phyloP scores from a whole-genome alignment of 2,888 invertebrate species.

The Cylloceria caligata region DNA sequence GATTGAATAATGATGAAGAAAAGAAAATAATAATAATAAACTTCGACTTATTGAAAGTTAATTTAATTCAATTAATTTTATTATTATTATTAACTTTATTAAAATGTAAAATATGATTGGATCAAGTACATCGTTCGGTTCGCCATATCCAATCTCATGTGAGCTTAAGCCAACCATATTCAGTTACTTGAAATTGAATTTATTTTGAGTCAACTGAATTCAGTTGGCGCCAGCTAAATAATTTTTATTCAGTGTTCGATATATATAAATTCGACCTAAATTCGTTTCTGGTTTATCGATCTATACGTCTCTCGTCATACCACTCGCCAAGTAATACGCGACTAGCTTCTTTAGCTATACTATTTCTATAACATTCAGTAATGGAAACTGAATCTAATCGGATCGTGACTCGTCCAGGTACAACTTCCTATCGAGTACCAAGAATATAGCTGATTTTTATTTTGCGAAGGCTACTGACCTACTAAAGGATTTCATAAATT shows the following conservation, averaged over 20 bases:
- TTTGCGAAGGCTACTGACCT: constrained; percentile 11
- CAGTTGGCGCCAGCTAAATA: no score
- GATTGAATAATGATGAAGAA: neutral
- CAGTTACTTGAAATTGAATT: no score
- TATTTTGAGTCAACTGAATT: no score
- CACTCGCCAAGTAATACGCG: neutral
- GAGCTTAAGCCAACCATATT: no score
- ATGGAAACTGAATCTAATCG: neutral
- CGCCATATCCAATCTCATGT: no score
- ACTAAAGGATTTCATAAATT: constrained; percentile 7
- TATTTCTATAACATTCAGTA: constrained; percentile 1
- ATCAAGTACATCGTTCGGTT: no score
- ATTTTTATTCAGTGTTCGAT: neutral
- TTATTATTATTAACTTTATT: no score
- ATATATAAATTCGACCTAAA: constrained; percentile 18
- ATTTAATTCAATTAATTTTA: no score
- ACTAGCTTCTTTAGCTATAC: constrained; percentile 5
- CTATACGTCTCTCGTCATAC: constrained; percentile 12
- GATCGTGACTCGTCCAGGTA: constrained; percentile 3
- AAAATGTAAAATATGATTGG: no score
- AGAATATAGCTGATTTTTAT: neutral
- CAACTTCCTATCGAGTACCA: neutral
- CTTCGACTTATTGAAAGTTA: neutral
- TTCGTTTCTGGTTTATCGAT: constrained; percentile 10
- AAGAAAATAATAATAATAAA: neutral